phyloP scores from a whole-genome alignment of 2,888 invertebrate species.

The Platycnemis pennipes region DNA sequence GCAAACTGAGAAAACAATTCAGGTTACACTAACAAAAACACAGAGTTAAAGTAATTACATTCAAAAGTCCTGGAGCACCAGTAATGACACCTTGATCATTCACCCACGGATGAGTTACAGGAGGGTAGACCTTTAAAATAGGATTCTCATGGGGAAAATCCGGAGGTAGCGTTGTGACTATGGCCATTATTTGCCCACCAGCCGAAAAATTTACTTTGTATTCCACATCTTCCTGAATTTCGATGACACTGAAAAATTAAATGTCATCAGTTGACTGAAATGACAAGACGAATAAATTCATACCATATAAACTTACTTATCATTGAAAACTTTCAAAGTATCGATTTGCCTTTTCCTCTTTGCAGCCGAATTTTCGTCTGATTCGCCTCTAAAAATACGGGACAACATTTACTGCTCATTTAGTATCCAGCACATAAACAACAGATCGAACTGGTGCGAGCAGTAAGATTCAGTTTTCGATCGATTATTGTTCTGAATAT shows the following conservation, averaged over 20 bases:
- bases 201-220: conserved; percentile 87
- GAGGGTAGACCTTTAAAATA: conserved; percentile 84
- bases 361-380: conserved; percentile 71
- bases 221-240: conserved; percentile 86
- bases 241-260: conserved; percentile 83
- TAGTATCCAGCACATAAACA: not conserved
- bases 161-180: conserved; percentile 84
- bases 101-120: conserved; percentile 87
- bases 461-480: not conserved
- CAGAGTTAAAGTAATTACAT: conserved; percentile 80
- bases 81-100: conserved; percentile 86
- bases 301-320: conserved; percentile 82
- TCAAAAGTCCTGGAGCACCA: conserved; percentile 88
- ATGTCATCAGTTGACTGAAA: conserved; percentile 32
- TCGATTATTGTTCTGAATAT: not conserved
- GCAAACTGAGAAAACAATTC: conserved; percentile 71
- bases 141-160: conserved; percentile 91
- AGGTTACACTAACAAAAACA: not conserved
- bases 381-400: conserved; percentile 80
- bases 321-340: conserved; percentile 91
- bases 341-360: conserved; percentile 84
- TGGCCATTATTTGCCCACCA: conserved; percentile 83
- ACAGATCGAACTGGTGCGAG: not conserved
- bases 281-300: conserved; percentile 69
- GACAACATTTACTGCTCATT: conserved; percentile 80